Evolutionary conservation across 2,113 vertebrate genomes (phyloP).

Genomic region (Dicaeum eximium): DNA sequence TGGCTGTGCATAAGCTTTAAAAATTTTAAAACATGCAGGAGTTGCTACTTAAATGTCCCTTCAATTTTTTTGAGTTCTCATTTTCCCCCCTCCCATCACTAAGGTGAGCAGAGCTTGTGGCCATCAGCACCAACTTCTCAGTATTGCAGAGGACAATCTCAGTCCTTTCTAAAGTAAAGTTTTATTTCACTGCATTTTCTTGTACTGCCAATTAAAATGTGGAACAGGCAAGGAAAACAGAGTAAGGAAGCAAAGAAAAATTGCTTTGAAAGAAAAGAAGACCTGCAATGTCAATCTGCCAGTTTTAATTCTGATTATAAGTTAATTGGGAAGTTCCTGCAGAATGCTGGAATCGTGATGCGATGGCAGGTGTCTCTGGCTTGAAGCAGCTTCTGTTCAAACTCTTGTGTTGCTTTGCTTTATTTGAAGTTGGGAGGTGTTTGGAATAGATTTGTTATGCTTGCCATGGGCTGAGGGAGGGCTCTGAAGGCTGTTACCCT

Average conservation of each 20-base stretch:
- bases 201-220: not conserved
- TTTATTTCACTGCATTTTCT: not conserved
- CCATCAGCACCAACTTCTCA: not conserved
- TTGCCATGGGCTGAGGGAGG: not conserved
- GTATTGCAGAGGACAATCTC: not conserved
- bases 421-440: not conserved
- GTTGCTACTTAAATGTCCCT: not conserved
- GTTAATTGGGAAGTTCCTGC: not conserved
- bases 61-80: not conserved
- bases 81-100: not conserved
- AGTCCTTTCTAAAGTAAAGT: not conserved
- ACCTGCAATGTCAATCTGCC: not conserved
- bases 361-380: not conserved
- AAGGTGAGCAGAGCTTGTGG: not conserved
- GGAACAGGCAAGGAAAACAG: not conserved
- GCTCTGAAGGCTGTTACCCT: not conserved
- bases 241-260: not conserved
- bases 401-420: not conserved
- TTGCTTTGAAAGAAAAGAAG: not conserved
- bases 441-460: not conserved
- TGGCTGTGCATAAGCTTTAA: not conserved
- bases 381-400: not conserved
- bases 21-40: not conserved
- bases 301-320: not conserved
- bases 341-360: accelerated